Evolutionary conservation across 2,113 vertebrate genomes (phyloP), one percentile per base, ranked within the genome.

Genomic region (Larimichthys polyactis): DNA sequence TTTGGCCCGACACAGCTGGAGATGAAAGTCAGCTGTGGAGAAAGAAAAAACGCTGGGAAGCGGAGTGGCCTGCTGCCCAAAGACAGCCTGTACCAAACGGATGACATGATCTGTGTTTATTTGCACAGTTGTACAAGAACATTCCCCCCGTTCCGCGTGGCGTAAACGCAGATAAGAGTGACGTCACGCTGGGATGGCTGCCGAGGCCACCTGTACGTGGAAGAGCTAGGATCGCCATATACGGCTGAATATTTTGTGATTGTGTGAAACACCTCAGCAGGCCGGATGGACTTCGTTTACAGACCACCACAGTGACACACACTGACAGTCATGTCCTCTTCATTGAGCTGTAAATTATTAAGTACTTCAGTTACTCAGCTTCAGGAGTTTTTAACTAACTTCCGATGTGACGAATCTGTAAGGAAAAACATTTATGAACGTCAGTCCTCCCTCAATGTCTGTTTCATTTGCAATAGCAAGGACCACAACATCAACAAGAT

Each of bases 41-140:
- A 59, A 84, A 48, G 70, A 27, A 40, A 8, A 40, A 67, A 36
- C 44, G 77, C 87, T 73, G 82, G 68, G 82, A 86, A 72, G 64
- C 7, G n/a, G 63, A 74, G 54, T 36, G 74, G 32, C 65, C 74
- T 63, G 78, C 78, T 49, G 72, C 60, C 86, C 71, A 55, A 55
- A 89, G 65, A 83, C 74, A 52, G 71, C 43, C 20, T 59, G 70
- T 55, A 78, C 69, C 59, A 32, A 83, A 55, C 19, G 0, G 46
- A 71, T 43, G 81, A 84, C 76, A 76, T 11, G 52, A 67, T 71
- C 49, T 0, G 17, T 90, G 90, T 94, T 90, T 93, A 91, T 89
- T 85, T 89, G 58, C 57, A 55, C 44, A 9, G 4, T 58, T 27
- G 58, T 57, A 67, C 60, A 58, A 62, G 76, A 87, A 83, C 80